Evolutionary conservation across 2,888 invertebrate species (phyloP).

Genomic region (Macrosoma leucophasiata): DNA sequence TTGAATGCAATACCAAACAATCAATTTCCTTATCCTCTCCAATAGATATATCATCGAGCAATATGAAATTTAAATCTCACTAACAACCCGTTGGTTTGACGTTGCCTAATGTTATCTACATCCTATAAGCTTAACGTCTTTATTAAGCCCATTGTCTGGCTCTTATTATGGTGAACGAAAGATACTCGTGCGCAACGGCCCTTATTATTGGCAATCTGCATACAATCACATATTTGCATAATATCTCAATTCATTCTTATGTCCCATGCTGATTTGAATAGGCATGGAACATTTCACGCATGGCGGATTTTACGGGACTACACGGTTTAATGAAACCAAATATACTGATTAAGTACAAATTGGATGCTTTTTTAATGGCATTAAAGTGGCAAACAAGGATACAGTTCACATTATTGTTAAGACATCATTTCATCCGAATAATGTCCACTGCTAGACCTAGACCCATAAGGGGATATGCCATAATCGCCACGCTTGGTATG

Average conservation of each 20-base stretch:
- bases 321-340: no score
- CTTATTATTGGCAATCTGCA: slow-evolving; percentile 70
- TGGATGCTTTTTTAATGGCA: no score
- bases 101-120: slow-evolving; percentile 41
- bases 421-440: no score
- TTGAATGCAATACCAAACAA: no score
- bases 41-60: no score
- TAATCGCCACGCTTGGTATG: no score
- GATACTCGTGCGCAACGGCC: slow-evolving; percentile 47
- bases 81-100: slow-evolving; percentile 7
- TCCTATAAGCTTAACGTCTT: slow-evolving; percentile 56
- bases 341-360: no score
- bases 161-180: slow-evolving; percentile 67
- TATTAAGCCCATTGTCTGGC: slow-evolving; percentile 67
- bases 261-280: slow-evolving; percentile 50
- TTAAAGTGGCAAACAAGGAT: no score
- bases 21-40: no score
- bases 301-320: slow-evolving; percentile 27
- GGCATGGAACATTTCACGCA: slow-evolving; percentile 42
- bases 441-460: no score
- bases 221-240: slow-evolving; percentile 73
- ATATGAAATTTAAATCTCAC: slow-evolving; percentile 15
- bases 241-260: slow-evolving; percentile 71
- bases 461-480: no score
- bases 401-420: no score